Evolutionary conservation across 2,888 invertebrate genomes (phyloP).

Genomic region (Esperia sulphurella): DNA sequence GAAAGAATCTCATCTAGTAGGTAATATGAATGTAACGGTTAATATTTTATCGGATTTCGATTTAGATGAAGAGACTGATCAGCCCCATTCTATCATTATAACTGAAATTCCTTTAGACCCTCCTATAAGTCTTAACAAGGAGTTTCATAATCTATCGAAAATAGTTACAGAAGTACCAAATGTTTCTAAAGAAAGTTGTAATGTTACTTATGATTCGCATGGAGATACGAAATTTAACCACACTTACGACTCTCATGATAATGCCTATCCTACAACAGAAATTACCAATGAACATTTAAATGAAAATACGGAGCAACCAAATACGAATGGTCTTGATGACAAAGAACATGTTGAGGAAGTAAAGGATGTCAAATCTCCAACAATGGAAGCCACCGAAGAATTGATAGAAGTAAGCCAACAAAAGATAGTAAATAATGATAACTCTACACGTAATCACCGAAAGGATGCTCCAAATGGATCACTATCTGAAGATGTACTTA

Average conservation of each 20-base stretch:
- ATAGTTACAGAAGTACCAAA: slow-evolving; percentile 46
- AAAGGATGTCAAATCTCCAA: neutral
- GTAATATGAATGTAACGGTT: neutral
- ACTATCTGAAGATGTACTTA: neutral
- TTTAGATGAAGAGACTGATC: slow-evolving; percentile 61
- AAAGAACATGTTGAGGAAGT: neutral
- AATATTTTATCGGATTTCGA: slow-evolving; percentile 48
- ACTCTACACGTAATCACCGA: neutral
- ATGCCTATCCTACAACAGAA: slow-evolving; percentile 1
- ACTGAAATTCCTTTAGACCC: slow-evolving; percentile 53
- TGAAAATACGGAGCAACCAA: slow-evolving; percentile 1
- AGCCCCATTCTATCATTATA: slow-evolving; percentile 69
- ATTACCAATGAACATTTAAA: slow-evolving; percentile 6
- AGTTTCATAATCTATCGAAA: neutral
- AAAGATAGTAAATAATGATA: neutral
- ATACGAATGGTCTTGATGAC: slow-evolving; percentile 5
- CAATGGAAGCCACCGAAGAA: neutral
- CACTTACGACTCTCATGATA: slow-evolving; percentile 42
- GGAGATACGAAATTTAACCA: slow-evolving; percentile 32
- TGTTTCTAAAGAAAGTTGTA: slow-evolving; percentile 39
- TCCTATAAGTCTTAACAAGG: slow-evolving; percentile 1
- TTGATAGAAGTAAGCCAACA: neutral
- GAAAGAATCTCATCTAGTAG: slow-evolving; percentile 43
- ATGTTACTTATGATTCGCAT: slow-evolving; percentile 41
- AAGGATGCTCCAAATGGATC: slow-evolving; percentile 6